A percentile compares a stretch with the other conserved stretches of the same genome.
These are phyloP conservation scores for Eupeodes corollae DNA, from an alignment of 1,140 invertebrate species.

Conservation along the genomic window DNA sequence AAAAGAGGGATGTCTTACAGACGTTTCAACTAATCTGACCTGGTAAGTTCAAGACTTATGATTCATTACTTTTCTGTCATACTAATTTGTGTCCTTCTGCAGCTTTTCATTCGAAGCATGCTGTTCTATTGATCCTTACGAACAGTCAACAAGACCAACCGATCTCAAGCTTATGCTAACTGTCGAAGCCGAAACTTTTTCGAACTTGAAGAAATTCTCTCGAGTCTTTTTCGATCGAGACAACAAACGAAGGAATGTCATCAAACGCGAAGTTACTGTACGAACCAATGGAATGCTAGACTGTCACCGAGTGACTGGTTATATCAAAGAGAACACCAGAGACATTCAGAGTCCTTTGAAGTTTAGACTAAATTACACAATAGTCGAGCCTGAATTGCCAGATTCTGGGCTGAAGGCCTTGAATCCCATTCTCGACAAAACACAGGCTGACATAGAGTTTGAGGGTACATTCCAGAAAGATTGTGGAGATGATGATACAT, in stretches of 20 bases:
- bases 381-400: slow-evolving; percentile 53
- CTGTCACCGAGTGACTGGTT: slow-evolving; percentile 64
- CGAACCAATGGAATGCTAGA: slow-evolving; percentile 42
- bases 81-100: neutral
- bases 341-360: slow-evolving; percentile 77
- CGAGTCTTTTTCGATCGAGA: slow-evolving; percentile 60
- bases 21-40: slow-evolving; percentile 54
- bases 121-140: slow-evolving; percentile 60
- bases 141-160: slow-evolving; percentile 42
- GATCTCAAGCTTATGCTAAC: slow-evolving; percentile 54
- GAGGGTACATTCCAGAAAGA: slow-evolving; percentile 85
- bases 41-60: slow-evolving; percentile 38
- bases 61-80: neutral
- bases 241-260: slow-evolving; percentile 43
- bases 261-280: slow-evolving; percentile 47
- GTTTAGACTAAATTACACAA: slow-evolving; percentile 72
- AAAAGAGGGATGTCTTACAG: slow-evolving; percentile 53
- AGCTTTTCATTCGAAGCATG: slow-evolving; percentile 76
- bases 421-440: slow-evolving; percentile 76
- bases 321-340: slow-evolving; percentile 70
- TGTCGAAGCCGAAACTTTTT: slow-evolving; percentile 75
- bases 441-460: slow-evolving; percentile 68
- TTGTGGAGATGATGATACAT: slow-evolving; percentile 81
- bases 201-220: slow-evolving; percentile 64
- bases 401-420: slow-evolving; percentile 64